Percentiles rank a stretch among this genome's conserved stretches.
phyloP scores from a whole-genome alignment of 2,797 vertebrate species.

The Acanthiza pusilla region DNA sequence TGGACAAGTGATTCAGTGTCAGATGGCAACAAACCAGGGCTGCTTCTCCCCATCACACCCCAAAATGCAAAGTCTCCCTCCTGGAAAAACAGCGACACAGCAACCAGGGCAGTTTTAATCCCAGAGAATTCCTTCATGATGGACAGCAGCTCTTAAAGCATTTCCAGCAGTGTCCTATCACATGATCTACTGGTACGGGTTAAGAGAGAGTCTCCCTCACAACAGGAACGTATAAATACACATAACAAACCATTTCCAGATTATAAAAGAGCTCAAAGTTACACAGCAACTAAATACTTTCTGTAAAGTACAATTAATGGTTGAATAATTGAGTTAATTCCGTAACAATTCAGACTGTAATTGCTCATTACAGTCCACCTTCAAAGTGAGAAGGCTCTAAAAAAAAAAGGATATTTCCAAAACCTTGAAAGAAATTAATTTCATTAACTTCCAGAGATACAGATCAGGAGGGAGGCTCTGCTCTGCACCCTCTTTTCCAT shows the following conservation, averaged over 20 bases:
- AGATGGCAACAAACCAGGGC: not conserved
- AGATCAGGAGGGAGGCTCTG: not conserved
- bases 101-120: not conserved
- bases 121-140: accelerated
- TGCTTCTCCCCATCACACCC: not conserved
- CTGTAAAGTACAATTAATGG: accelerated
- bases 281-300: not conserved
- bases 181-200: not conserved
- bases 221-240: accelerated
- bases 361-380: not conserved
- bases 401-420: not conserved
- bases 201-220: not conserved
- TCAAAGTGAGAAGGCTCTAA: not conserved
- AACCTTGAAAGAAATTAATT: not conserved
- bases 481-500: not conserved
- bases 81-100: not conserved
- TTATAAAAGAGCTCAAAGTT: not conserved
- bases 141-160: not conserved
- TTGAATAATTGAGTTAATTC: not conserved
- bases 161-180: not conserved
- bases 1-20: slow-evolving; percentile 27
- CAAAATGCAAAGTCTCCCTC: not conserved
- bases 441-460: not conserved
- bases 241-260: not conserved
- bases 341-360: not conserved